Evolutionary conservation across 2,113 vertebrate genomes (phyloP).

Genomic region (Chaetops frenatus): DNA sequence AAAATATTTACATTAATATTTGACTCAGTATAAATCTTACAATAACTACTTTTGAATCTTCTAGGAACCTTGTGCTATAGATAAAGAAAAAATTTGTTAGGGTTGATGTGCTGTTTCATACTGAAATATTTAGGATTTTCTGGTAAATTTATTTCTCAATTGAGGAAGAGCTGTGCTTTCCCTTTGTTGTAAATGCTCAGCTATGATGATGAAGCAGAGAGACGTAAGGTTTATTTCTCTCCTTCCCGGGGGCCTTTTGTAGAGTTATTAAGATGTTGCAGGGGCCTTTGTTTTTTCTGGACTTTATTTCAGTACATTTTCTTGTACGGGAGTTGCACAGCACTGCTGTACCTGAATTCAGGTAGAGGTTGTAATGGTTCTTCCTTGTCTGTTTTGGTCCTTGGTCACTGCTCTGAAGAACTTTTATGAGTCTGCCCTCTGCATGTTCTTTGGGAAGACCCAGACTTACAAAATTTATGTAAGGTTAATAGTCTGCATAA

Average conservation of each 20-base stretch:
- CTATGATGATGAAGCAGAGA: background rate
- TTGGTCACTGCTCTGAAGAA: background rate
- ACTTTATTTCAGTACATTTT: background rate
- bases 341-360: background rate
- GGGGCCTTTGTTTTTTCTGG: background rate
- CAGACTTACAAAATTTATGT: background rate
- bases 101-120: background rate
- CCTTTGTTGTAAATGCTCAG: background rate
- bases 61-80: background rate
- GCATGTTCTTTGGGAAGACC: background rate
- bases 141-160: background rate
- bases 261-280: background rate
- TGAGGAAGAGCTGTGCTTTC: background rate
- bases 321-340: background rate
- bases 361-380: background rate
- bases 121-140: background rate
- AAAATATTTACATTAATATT: constrained; percentile 55
- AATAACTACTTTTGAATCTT: background rate
- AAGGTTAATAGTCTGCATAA: constrained; percentile 26
- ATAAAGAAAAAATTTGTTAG: background rate
- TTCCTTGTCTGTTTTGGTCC: background rate
- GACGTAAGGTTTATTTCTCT: background rate
- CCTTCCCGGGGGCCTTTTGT: background rate
- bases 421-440: background rate
- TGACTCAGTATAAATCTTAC: background rate